A percentile compares a stretch with the other conserved stretches of the same genome.
These are phyloP conservation scores for Dorcus parallelipipedus DNA, from an alignment of 2,888 invertebrate species.

Conservation along the genomic window DNA sequence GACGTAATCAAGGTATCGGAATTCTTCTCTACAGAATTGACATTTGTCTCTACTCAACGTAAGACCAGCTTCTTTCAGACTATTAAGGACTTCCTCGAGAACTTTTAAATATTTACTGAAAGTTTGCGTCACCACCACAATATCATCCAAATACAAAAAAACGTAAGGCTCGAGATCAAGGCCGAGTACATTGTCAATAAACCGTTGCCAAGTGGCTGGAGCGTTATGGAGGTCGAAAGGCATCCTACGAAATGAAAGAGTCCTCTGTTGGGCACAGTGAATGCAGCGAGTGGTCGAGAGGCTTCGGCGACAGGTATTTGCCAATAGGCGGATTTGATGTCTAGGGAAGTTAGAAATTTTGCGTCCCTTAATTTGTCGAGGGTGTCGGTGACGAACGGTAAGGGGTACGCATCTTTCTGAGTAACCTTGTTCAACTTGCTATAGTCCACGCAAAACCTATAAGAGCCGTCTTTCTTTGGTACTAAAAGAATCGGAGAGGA, in stretches of 20 bases:
- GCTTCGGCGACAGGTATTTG: slow-evolving; percentile 29
- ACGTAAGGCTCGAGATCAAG: slow-evolving; percentile 16
- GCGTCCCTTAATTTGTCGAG: too few species aligned
- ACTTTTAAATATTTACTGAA: slow-evolving; percentile 1
- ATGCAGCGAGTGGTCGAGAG: slow-evolving; percentile 30
- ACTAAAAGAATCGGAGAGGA: too few species aligned
- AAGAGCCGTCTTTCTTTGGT: too few species aligned
- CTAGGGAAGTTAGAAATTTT: slow-evolving; percentile 25
- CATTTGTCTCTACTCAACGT: slow-evolving; percentile 26
- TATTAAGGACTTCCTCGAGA: background rate
- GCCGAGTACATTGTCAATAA: slow-evolving; percentile 29
- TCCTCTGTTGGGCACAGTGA: slow-evolving; percentile 30
- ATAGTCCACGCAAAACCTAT: too few species aligned
- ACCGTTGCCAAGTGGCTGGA: slow-evolving; percentile 32
- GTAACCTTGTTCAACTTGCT: too few species aligned
- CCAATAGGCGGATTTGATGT: slow-evolving; percentile 28
- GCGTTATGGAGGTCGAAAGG: slow-evolving; percentile 33
- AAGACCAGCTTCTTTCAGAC: slow-evolving; percentile 1
- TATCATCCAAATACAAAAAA: slow-evolving; percentile 9
- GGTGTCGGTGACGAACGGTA: too few species aligned
- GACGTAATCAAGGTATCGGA: slow-evolving; percentile 33
- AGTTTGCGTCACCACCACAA: slow-evolving; percentile 1
- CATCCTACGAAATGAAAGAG: slow-evolving; percentile 32
- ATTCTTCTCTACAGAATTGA: slow-evolving; percentile 18
- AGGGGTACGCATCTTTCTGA: too few species aligned